Conservation (phyloP, 2,113 vertebrate species). For the Crotalus tigris region DNA sequence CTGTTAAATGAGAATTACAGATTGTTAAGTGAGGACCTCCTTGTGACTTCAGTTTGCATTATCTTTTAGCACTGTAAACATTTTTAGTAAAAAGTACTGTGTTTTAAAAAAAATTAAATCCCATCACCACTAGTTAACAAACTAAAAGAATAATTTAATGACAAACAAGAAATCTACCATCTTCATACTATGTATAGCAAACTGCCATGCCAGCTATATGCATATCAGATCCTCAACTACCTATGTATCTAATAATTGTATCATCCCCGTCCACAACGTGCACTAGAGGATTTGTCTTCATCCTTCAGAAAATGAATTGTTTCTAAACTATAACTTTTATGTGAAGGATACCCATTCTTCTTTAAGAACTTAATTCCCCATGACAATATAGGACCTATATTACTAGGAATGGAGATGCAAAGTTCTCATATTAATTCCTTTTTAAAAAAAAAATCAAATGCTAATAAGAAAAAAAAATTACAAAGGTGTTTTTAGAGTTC, state of each 20-base stretch:
- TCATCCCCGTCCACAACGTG: not conserved
- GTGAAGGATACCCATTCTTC: not conserved
- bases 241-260: not conserved
- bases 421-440: not conserved
- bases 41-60: not conserved
- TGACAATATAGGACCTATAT: not conserved
- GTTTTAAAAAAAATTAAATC: not conserved
- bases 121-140: not conserved
- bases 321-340: not conserved
- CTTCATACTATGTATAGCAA: not conserved
- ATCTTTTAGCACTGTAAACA: not conserved
- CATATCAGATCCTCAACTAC: not conserved
- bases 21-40: not conserved
- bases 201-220: not conserved
- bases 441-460: not conserved
- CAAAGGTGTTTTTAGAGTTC: conserved; percentile 26
- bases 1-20: not conserved
- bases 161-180: not conserved
- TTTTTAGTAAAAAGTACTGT: not conserved
- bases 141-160: not conserved
- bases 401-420: not conserved
- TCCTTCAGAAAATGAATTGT: not conserved
- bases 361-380: not conserved
- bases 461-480: conserved; percentile 18
- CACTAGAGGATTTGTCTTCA: not conserved